Conservation (phyloP, 2,888 invertebrate species). For the Carabus problematicus region DNA sequence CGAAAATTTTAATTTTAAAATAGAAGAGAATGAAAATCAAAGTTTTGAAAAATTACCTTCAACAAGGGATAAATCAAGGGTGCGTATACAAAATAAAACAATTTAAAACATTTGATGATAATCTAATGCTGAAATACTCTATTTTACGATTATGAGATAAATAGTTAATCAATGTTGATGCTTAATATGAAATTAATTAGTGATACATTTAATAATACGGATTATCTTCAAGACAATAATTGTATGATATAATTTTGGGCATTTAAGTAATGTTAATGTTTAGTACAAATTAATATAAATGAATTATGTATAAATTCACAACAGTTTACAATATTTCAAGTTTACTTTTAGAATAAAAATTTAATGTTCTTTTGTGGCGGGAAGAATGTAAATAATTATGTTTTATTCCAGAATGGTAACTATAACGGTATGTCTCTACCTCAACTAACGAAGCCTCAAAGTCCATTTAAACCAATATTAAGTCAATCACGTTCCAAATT, state of each 20-base stretch:
- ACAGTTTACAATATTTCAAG: neutral
- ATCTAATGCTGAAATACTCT: slow-evolving; percentile 2
- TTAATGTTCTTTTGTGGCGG: slow-evolving; percentile 25
- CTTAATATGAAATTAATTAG: no score
- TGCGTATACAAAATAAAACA: slow-evolving; percentile 53
- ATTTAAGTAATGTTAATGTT: slow-evolving; percentile 16
- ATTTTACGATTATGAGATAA: neutral
- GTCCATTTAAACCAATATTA: slow-evolving; percentile 62
- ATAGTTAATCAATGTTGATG: no score
- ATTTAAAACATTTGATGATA: neutral
- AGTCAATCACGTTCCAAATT: slow-evolving; percentile 59
- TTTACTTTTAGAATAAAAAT: slow-evolving; percentile 59
- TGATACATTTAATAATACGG: neutral
- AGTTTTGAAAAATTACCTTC: slow-evolving; percentile 67
- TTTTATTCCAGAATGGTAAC: slow-evolving; percentile 59
- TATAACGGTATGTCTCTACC: slow-evolving; percentile 70
- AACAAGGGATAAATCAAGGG: slow-evolving; percentile 69
- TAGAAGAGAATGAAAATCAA: slow-evolving; percentile 72
- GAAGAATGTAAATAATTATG: slow-evolving; percentile 18
- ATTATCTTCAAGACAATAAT: slow-evolving; percentile 15
- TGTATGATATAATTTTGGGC: slow-evolving; percentile 47
- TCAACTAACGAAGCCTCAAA: slow-evolving; percentile 68
- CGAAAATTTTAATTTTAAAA: slow-evolving; percentile 83
- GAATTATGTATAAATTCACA: no score
- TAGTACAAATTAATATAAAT: slow-evolving; percentile 45